phyloP scores from a whole-genome alignment of 2,797 vertebrate species.

The Myoxocephalus aenaeus region DNA sequence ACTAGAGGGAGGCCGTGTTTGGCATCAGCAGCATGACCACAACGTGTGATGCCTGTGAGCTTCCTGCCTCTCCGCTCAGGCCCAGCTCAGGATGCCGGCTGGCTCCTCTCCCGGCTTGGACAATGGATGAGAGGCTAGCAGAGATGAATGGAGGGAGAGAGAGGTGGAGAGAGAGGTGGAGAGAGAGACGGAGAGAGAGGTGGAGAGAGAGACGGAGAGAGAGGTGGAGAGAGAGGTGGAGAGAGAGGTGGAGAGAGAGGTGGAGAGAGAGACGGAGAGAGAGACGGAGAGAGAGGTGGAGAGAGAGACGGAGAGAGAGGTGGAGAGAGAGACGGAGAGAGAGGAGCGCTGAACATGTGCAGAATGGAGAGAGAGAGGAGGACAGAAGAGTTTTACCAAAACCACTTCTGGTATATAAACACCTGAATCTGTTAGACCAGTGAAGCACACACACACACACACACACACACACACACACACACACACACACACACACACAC shows the following conservation, averaged over 20 bases:
- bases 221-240: slow-evolving; percentile 16
- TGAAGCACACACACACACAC: no score
- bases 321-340: slow-evolving; percentile 5
- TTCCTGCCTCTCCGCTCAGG: slow-evolving; percentile 67
- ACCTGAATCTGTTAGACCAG: no score
- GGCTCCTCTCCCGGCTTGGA: slow-evolving; percentile 72
- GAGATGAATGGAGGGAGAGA: slow-evolving; percentile 39
- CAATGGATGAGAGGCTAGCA: slow-evolving; percentile 66
- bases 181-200: neutral
- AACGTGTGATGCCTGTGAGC: slow-evolving; percentile 76
- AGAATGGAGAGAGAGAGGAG: no score
- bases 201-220: no score
- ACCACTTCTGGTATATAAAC: no score
- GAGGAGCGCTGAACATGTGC: no score
- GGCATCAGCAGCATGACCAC: slow-evolving; percentile 77
- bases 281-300: slow-evolving; percentile 14
- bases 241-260: no score
- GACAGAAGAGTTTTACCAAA: no score
- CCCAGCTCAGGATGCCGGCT: slow-evolving; percentile 60
- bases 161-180: slow-evolving; percentile 20
- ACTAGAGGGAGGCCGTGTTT: slow-evolving; percentile 80
- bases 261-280: slow-evolving; percentile 19
- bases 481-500: no score
- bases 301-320: slow-evolving; percentile 12
- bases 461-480: no score